Percentiles rank a stretch among this genome's conserved stretches.
Evolutionary conservation across 2,797 vertebrate genomes (phyloP).

Genomic region (Manis javanica): DNA sequence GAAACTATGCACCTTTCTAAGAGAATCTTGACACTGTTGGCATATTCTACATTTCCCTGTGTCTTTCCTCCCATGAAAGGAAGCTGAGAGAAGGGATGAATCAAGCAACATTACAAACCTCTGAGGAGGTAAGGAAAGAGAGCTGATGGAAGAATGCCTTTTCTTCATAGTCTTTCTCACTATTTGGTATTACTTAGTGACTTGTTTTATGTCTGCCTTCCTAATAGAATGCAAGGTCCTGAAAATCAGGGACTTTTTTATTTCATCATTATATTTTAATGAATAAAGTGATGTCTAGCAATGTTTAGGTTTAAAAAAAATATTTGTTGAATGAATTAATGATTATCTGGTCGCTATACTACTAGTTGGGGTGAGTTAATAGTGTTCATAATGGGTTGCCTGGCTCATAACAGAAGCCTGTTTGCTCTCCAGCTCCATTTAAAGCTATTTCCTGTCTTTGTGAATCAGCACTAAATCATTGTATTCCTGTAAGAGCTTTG

Average conservation of each 20-base stretch:
- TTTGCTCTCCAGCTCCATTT: neutral
- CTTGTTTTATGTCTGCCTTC: neutral
- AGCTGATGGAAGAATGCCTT: neutral
- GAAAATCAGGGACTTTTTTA: neutral
- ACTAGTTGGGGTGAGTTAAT: neutral
- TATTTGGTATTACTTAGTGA: neutral
- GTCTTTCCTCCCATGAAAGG: neutral
- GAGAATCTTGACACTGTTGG: neutral
- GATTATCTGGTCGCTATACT: neutral
- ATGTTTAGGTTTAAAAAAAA: constrained; percentile 17
- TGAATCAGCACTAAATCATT: constrained; percentile 24
- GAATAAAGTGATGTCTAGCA: neutral
- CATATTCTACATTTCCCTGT: neutral
- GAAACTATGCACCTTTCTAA: neutral
- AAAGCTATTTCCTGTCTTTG: neutral
- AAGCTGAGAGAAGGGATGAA: neutral
- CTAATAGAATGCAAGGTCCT: neutral
- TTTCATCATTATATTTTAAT: neutral
- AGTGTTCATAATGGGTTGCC: neutral
- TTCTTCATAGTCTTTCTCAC: neutral
- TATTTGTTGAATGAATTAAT: constrained; percentile 28
- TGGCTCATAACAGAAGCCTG: neutral
- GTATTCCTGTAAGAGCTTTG: neutral
- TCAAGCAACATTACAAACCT: neutral
- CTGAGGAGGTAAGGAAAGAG: neutral